Base-by-base conservation (phyloP, 1,140 invertebrate genomes). In the Tetramorium simillimum region DNA sequence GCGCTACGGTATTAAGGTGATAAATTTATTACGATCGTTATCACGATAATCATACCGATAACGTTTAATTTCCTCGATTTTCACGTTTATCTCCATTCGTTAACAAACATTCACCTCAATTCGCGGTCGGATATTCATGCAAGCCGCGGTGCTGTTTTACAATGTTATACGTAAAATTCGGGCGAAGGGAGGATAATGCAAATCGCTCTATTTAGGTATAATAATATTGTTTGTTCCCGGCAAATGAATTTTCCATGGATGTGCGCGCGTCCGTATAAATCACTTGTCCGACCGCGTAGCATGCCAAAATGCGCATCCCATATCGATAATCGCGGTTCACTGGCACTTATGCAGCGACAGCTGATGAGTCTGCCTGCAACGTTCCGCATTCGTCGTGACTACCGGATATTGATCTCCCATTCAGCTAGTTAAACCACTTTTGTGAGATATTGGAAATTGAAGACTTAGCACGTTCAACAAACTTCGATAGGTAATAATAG, bases 191-290 rank as follows among this genome's bases (percentile, higher is more conserved):
- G 69, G 40, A 78, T 78, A 69, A 86, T 86, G 76, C 51, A 81
- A 86, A 82, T 81, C 40, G 63, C 76, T 86, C 51, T 86, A 81
- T 80, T 86, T 86, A 58, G 24, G 40, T 81, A 80, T 81, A 86
- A 58, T 73, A 70, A 67, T 88, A 89, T 89, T 89, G 75, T 88
- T 80, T 63, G 60, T 89, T 58, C 51, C 4, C 24, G 56, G 24
- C 77, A 70, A 82, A 82, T 70, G 85, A 86, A 86, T 86, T 86
- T 81, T 84, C 65, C 33, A 85, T 67, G 33, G n/a, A 56, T 37
- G 65, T 37, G 21, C 75, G 12, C 37, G 63, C 65, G 63, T 18
- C 56, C 43, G 63, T 82, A 82, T 82, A 72, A 86, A 86, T 86
- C 78, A 77, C 46, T 78, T 77, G 70, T 75, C 56, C 18, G 46